phyloP scores from a whole-genome alignment of 2,888 invertebrate species.

The Callinectes sapidus region DNA sequence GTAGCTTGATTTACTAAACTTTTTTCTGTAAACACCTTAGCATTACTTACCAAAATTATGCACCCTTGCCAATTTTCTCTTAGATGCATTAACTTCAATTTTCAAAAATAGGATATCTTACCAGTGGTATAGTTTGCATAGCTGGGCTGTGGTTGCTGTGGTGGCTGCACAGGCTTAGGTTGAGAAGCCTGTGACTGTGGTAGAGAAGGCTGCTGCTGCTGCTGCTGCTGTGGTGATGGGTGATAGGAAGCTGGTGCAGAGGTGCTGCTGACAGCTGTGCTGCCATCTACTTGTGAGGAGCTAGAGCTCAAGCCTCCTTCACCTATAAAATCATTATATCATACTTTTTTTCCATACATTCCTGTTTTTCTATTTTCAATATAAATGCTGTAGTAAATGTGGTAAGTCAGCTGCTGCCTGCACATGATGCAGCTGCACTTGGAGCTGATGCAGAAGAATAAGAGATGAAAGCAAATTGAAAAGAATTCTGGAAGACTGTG shows the following conservation, averaged over 20 bases:
- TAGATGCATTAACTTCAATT: not conserved
- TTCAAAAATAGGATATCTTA: not conserved
- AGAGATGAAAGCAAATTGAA: no score
- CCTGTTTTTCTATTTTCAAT: no score
- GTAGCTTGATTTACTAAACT: not conserved
- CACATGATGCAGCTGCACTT: no score
- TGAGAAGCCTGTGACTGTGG: not conserved
- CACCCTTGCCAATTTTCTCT: not conserved
- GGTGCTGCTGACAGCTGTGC: not conserved
- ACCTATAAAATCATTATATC: not conserved
- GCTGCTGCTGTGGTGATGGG: not conserved
- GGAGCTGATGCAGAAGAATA: no score
- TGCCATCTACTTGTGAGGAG: not conserved
- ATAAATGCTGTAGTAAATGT: no score
- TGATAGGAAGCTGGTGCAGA: conserved; percentile 34
- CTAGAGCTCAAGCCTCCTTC: not conserved
- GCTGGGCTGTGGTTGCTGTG: not conserved
- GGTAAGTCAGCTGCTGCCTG: no score
- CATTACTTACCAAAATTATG: not conserved
- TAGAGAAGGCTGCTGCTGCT: not conserved
- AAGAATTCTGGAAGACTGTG: no score
- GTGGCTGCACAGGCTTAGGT: conserved; percentile 3
- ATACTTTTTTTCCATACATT: not conserved
- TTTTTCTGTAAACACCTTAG: not conserved
- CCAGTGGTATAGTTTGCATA: conserved; percentile 19